Evolutionary conservation across 2,888 invertebrate genomes (phyloP).

Genomic region (Diplolepis rosae): DNA sequence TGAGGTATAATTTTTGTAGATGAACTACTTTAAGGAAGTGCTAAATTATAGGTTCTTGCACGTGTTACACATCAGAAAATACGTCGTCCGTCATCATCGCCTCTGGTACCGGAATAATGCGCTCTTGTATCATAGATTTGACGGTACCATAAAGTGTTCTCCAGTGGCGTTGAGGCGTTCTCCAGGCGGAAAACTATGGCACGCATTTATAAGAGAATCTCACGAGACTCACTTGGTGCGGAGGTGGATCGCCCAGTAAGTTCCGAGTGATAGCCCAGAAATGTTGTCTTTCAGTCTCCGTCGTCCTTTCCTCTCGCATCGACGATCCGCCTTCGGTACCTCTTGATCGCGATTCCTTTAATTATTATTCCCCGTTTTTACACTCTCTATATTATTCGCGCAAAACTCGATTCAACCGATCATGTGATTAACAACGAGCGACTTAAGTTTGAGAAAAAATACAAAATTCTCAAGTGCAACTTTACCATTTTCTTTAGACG

Average conservation of each 20-base stretch:
- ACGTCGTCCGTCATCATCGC: conserved; percentile 38
- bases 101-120: conserved; percentile 14
- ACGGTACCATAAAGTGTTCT: conserved; percentile 47
- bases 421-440: neutral
- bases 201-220: conserved; percentile 41
- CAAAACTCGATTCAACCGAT: neutral
- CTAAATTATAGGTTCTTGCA: conserved; percentile 33
- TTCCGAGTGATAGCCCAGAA: conserved; percentile 53
- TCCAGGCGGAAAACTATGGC: conserved; percentile 39
- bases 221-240: conserved; percentile 39
- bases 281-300: conserved; percentile 61
- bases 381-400: neutral
- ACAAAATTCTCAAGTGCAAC: neutral
- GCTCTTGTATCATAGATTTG: conserved; percentile 38
- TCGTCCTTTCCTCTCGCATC: conserved; percentile 53
- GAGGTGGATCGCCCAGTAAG: conserved; percentile 51
- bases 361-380: neutral
- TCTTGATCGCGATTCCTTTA: neutral
- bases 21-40: conserved; percentile 15
- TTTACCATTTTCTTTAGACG: conserved; percentile 3
- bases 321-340: conserved; percentile 44
- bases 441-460: neutral
- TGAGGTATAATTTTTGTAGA: too few species aligned
- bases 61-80: conserved; percentile 38
- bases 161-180: conserved; percentile 31